phyloP scores from a whole-genome alignment of 1,140 invertebrate species.

The Phenacoccus solenopsis region DNA sequence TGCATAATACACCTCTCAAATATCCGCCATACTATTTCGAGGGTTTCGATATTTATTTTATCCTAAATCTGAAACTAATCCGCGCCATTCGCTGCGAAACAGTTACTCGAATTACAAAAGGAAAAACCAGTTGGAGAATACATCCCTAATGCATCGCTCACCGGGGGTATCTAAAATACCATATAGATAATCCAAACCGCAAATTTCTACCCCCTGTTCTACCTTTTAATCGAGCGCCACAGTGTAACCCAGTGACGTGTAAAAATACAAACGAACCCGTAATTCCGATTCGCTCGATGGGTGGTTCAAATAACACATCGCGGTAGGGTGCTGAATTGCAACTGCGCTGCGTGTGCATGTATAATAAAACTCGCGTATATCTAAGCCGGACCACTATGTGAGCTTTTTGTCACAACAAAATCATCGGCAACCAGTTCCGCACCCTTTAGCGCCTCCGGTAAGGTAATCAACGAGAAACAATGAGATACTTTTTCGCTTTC shows the following conservation, averaged over 20 bases:
- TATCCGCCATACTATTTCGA: not conserved
- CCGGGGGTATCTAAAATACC: not conserved
- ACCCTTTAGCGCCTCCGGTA: no score
- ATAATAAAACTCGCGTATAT: not conserved
- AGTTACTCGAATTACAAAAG: not conserved
- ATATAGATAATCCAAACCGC: not conserved
- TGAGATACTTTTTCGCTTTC: not conserved
- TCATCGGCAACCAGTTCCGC: not conserved
- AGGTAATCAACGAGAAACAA: not conserved
- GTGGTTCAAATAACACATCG: constrained; percentile 13
- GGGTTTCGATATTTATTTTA: not conserved
- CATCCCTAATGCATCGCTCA: not conserved
- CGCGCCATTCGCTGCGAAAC: not conserved
- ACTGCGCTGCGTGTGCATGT: no score
- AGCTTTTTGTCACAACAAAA: not conserved
- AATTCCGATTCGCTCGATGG: not conserved
- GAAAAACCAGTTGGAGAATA: not conserved
- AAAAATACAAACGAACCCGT: constrained; percentile 12
- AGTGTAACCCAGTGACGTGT: constrained; percentile 1
- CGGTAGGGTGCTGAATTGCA: constrained; percentile 10
- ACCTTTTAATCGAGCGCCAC: not conserved
- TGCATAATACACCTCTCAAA: not conserved
- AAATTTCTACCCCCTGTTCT: not conserved
- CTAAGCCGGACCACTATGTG: not conserved
- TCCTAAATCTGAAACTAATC: constrained; percentile 3